These are phyloP conservation scores for Karalla daura DNA, from an alignment of 2,797 vertebrate genomes.

Conservation along the genomic window DNA sequence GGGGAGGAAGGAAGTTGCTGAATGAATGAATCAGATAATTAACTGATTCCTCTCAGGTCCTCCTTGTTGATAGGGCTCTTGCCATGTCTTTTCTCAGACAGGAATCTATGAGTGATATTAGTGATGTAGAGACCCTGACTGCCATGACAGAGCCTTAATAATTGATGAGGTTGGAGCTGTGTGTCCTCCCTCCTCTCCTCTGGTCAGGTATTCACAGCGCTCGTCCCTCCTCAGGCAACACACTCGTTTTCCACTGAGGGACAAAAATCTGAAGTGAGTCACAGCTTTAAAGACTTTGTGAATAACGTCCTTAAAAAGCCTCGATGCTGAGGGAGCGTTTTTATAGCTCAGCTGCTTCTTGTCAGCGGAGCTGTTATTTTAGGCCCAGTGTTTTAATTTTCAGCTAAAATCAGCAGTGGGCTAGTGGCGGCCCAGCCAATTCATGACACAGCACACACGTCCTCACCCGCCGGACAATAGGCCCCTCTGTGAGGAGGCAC, in stretches of 20 bases:
- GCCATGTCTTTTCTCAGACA: no score
- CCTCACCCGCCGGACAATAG: conserved; percentile 69
- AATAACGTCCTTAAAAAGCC: conserved; percentile 14
- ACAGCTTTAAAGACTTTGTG: conserved; percentile 2
- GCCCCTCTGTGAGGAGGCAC: conserved; percentile 65
- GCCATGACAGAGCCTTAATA: neutral
- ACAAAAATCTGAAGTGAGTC: neutral
- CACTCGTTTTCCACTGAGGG: neutral
- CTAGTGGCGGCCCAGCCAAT: conserved; percentile 61
- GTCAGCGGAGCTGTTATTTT: conserved; percentile 66
- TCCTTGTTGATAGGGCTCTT: no score
- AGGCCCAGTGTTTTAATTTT: conserved; percentile 65
- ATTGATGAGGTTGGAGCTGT: neutral
- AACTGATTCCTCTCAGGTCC: no score
- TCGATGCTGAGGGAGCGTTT: conserved; percentile 33
- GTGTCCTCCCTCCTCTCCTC: neutral
- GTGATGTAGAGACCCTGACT: neutral
- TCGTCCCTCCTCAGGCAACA: neutral
- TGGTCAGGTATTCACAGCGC: neutral
- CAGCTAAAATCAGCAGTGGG: conserved; percentile 74
- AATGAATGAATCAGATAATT: no score
- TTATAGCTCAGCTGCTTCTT: conserved; percentile 63
- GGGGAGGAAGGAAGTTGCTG: no score
- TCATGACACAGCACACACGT: conserved; percentile 78
- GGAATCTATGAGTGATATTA: no score